Conservation (phyloP, 2,113 vertebrate genomes). For the Xenopus borealis region DNA sequence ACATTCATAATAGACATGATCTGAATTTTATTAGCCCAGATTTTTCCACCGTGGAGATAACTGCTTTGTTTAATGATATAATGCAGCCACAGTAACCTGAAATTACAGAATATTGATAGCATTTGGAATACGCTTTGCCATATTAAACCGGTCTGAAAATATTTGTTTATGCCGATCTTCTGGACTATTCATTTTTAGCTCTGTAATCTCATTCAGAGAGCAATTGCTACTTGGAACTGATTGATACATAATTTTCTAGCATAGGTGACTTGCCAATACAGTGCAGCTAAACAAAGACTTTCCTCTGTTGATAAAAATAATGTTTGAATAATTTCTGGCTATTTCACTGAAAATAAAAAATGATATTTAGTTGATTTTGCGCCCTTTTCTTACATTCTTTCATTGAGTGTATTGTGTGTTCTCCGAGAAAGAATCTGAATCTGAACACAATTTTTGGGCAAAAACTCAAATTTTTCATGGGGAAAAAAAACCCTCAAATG, state of each 20-base stretch:
- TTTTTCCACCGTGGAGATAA: slow-evolving; percentile 9
- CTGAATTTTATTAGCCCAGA: background rate
- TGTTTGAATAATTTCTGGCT: background rate
- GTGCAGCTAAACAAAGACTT: background rate
- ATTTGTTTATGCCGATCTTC: slow-evolving; percentile 1
- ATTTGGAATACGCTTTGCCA: background rate
- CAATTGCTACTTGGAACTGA: background rate
- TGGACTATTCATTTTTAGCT: background rate
- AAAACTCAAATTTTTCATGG: no score
- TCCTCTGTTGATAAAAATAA: background rate
- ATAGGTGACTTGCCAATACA: background rate
- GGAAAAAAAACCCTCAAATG: no score
- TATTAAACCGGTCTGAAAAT: background rate
- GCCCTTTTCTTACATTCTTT: no score
- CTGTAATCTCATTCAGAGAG: background rate
- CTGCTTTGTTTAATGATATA: background rate
- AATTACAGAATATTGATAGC: background rate
- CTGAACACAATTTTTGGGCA: no score
- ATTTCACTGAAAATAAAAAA: background rate
- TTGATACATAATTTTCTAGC: slow-evolving; percentile 1
- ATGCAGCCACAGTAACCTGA: background rate
- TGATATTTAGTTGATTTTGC: background rate
- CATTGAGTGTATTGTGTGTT: no score
- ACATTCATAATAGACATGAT: background rate
- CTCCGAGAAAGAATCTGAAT: no score